Evolutionary conservation across 2,797 vertebrate species (phyloP).

Genomic region (Acanthis flammea): DNA sequence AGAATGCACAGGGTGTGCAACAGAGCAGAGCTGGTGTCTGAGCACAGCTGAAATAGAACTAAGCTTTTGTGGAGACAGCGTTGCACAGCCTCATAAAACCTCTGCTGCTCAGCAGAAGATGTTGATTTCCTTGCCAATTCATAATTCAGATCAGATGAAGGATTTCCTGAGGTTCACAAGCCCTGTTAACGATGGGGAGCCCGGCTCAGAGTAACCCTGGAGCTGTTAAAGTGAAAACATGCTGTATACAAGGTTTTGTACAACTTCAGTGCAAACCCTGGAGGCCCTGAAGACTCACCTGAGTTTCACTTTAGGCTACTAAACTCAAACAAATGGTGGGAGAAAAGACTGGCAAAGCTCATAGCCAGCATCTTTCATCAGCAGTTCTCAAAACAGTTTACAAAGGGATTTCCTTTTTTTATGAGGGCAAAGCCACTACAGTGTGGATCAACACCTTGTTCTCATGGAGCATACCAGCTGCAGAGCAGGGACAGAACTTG

Average conservation of each 20-base stretch:
- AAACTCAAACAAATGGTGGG: neutral
- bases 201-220: neutral
- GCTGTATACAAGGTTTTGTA: neutral
- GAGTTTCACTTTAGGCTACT: neutral
- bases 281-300: neutral
- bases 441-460: neutral
- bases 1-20: neutral
- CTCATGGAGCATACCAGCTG: neutral
- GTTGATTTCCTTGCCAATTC: slow-evolving; percentile 2
- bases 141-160: slow-evolving; percentile 36
- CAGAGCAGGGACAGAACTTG: neutral
- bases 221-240: neutral
- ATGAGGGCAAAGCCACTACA: neutral
- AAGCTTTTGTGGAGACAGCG: neutral
- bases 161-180: slow-evolving; percentile 2
- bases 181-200: neutral
- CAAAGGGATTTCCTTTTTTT: neutral
- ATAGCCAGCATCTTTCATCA: neutral
- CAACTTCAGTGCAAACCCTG: neutral
- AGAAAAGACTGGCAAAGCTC: neutral
- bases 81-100: neutral
- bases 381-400: neutral
- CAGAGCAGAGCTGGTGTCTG: neutral
- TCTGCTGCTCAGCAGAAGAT: neutral
- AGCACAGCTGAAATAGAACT: neutral